Evolutionary conservation across 2,797 vertebrate species (phyloP).

Genomic region (Tokudaia muenninki): DNA sequence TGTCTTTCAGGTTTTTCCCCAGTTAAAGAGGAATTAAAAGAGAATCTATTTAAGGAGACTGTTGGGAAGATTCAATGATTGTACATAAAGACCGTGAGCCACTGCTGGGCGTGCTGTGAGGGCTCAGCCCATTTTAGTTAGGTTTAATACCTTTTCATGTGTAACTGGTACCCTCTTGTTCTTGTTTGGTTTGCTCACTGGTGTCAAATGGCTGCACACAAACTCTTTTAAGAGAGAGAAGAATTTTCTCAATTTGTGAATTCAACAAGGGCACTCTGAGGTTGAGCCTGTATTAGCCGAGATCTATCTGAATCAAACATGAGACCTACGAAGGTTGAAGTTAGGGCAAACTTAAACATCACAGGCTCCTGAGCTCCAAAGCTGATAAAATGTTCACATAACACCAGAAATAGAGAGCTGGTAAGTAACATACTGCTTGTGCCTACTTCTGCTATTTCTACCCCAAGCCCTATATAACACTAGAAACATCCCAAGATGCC

Average conservation of each 20-base stretch:
- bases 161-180: not conserved
- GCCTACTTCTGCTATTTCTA: not conserved
- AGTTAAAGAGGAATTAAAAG: not conserved
- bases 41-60: conserved; percentile 1
- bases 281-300: not conserved
- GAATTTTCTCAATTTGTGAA: not conserved
- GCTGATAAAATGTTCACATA: conserved; percentile 7
- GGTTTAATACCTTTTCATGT: not conserved
- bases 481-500: not conserved
- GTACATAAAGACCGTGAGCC: not conserved
- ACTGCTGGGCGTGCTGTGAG: not conserved
- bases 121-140: not conserved
- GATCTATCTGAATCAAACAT: conserved; percentile 10
- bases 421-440: not conserved
- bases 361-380: not conserved
- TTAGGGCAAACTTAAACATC: not conserved
- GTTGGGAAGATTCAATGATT: not conserved
- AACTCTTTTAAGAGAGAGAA: conserved; percentile 31
- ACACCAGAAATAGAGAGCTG: not conserved
- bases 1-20: conserved; percentile 41
- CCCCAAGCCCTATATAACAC: not conserved
- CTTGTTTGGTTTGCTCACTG: not conserved
- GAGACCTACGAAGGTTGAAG: not conserved
- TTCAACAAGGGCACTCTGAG: not conserved
- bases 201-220: conserved; percentile 49